Evolutionary conservation across 2,797 vertebrate genomes (phyloP).

Genomic region (Lagocephalus sceleratus): DNA sequence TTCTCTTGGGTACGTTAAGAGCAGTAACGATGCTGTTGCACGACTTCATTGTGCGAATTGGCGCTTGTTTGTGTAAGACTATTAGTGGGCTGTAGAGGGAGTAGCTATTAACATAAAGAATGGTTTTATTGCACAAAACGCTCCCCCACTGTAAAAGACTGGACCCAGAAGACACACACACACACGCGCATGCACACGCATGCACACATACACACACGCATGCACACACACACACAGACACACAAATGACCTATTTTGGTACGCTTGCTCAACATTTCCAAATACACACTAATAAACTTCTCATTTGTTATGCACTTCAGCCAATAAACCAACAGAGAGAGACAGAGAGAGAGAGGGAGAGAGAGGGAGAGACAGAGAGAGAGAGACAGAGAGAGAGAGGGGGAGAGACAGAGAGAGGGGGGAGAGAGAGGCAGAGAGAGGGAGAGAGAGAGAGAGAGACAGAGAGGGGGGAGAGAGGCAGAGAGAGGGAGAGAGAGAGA

Average conservation of each 20-base stretch:
- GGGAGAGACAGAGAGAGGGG: neutral
- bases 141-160: conserved; percentile 22
- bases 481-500: conserved; percentile 1
- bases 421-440: conserved; percentile 19
- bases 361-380: neutral
- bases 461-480: neutral
- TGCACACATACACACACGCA: conserved; percentile 19
- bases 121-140: conserved; percentile 42
- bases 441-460: conserved; percentile 15
- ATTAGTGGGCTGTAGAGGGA: conserved; percentile 23
- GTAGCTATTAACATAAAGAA: conserved; percentile 51
- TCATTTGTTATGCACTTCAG: conserved; percentile 49
- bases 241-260: conserved; percentile 56
- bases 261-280: conserved; percentile 36
- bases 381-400: conserved; percentile 8
- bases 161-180: conserved; percentile 5
- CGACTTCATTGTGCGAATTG: conserved; percentile 39
- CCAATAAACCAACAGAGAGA: conserved; percentile 26
- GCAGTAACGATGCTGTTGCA: conserved; percentile 47
- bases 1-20: conserved; percentile 43
- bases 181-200: conserved; percentile 2
- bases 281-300: conserved; percentile 55
- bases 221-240: conserved; percentile 19
- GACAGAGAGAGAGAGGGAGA: conserved; percentile 3
- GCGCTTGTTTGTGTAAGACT: conserved; percentile 33